phyloP scores from a whole-genome alignment of 2,113 vertebrate species.

The Ancistrus triradiatus region DNA sequence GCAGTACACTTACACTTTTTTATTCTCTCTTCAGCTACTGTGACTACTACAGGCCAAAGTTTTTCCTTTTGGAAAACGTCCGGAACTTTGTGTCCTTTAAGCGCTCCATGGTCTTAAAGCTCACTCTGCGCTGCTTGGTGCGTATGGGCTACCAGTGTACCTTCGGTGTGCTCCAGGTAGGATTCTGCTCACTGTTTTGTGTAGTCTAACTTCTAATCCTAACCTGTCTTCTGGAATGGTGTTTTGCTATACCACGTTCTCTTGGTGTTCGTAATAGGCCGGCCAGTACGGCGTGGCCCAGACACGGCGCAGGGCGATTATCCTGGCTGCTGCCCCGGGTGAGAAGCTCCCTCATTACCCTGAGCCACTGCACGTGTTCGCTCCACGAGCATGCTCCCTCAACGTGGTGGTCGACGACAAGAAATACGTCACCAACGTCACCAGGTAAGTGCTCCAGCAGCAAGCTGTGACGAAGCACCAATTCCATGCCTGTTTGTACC shows the following conservation, averaged over 20 bases:
- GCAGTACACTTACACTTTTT: too few relatives aligned
- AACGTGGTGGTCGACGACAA: constrained; percentile 90
- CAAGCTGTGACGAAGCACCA: neutral
- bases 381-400: constrained; percentile 86
- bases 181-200: too few relatives aligned
- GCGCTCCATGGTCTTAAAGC: constrained; percentile 93
- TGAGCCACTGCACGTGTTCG: constrained; percentile 88
- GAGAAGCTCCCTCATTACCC: constrained; percentile 89
- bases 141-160: constrained; percentile 98
- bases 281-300: constrained; percentile 93
- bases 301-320: constrained; percentile 87
- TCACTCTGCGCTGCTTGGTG: constrained; percentile 90
- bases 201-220: too few relatives aligned
- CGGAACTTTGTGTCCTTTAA: constrained; percentile 96
- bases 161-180: constrained; percentile 90
- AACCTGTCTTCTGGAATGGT: neutral
- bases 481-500: neutral
- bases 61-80: constrained; percentile 92
- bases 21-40: constrained; percentile 77
- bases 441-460: constrained; percentile 66
- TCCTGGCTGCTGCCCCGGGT: constrained; percentile 86
- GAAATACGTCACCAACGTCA: constrained; percentile 89
- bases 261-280: constrained; percentile 63
- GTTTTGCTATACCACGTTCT: neutral
- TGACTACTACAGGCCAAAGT: constrained; percentile 92